phyloP scores from a whole-genome alignment of 92 coral and sea anemone genomes.

The Phenganax subtilis region DNA sequence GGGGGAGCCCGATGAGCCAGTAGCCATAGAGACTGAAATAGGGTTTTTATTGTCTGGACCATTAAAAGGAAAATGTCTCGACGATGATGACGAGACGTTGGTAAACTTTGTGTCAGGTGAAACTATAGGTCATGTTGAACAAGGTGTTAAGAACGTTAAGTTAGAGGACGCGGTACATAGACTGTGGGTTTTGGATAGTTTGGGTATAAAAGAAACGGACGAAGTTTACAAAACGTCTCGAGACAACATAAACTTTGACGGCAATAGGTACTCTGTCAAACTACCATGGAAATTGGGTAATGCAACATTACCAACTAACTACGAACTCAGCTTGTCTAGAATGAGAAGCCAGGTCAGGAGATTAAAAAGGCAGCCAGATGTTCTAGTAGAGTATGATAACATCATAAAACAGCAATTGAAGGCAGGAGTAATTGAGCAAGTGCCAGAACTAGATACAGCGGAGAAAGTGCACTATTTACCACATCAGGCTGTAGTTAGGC shows the following conservation, averaged over 20 bases:
- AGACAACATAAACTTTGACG: neutral
- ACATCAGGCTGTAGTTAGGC: no score
- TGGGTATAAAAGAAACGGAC: no score
- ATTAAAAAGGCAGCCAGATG: neutral
- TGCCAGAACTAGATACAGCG: no score
- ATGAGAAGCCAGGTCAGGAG: neutral
- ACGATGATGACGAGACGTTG: neutral
- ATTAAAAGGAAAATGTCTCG: neutral
- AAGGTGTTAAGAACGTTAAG: neutral
- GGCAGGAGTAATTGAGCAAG: no score
- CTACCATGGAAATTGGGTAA: neutral
- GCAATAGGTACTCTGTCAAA: neutral
- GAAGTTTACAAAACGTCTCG: neutral
- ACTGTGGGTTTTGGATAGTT: neutral
- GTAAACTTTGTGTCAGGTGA: neutral
- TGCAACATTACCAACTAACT: neutral
- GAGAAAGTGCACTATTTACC: no score
- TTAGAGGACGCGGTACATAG: neutral
- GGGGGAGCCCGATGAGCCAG: constrained; percentile 42
- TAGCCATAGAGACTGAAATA: constrained; percentile 30
- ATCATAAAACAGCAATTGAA: neutral
- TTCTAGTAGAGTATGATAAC: neutral
- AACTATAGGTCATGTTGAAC: neutral
- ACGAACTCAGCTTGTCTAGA: constrained; percentile 3
- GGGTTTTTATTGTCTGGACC: neutral